phyloP scores from a whole-genome alignment of 2,888 invertebrate genomes.

The Idaea dimidiata region DNA sequence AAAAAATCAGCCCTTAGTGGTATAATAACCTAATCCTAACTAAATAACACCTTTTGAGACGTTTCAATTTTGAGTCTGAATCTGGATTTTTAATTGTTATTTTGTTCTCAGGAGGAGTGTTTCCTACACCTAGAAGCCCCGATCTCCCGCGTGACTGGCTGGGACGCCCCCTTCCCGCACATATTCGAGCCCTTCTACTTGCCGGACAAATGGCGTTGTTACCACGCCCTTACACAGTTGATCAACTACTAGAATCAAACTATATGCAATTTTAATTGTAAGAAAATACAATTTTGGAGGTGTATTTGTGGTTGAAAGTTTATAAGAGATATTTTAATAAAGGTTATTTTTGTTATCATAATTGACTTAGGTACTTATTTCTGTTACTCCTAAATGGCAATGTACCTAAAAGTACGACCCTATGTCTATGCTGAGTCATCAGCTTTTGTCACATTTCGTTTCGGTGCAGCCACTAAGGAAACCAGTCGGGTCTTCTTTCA shows the following conservation, averaged over 20 bases:
- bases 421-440: too few species aligned
- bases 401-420: neutral
- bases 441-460: too few species aligned
- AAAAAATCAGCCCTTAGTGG: too few species aligned
- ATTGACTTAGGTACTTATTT: constrained; percentile 5
- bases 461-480: too few species aligned
- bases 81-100: too few species aligned
- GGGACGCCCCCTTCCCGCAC: constrained; percentile 99
- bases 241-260: constrained; percentile 82
- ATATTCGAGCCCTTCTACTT: constrained; percentile 97
- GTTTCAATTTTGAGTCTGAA: too few species aligned
- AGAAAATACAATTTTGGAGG: neutral
- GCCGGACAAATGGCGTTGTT: constrained; percentile 95
- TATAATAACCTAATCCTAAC: too few species aligned
- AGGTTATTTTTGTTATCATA: constrained; percentile 12
- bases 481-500: too few species aligned
- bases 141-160: constrained; percentile 92
- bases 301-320: neutral
- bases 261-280: too few species aligned
- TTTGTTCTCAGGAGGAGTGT: constrained; percentile 87
- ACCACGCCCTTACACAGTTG: constrained; percentile 88
- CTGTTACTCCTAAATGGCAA: neutral
- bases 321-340: constrained; percentile 14
- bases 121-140: constrained; percentile 98
- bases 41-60: too few species aligned